Conservation (phyloP, 2,888 invertebrate species). For the Drosophila kanekoi region DNA sequence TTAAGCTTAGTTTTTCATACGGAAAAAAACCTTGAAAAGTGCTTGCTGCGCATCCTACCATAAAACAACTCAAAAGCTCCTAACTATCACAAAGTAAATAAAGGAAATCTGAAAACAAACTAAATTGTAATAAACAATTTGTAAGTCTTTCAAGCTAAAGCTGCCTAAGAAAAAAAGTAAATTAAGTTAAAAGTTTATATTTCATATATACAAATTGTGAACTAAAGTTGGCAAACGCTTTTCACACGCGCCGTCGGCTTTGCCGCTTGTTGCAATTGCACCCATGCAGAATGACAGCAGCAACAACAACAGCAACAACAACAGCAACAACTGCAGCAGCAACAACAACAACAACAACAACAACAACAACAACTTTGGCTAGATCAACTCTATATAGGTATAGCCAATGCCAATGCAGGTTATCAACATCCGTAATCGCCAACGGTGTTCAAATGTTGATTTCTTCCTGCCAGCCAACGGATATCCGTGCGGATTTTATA, state of each 20-base stretch:
- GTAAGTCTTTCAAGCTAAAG: slow-evolving; percentile 1
- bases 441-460: slow-evolving; percentile 82
- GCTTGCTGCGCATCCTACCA: slow-evolving; percentile 20
- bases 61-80: slow-evolving; percentile 42
- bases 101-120: neutral
- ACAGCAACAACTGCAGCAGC: slow-evolving; percentile 19
- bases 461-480: slow-evolving; percentile 81
- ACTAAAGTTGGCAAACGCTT: slow-evolving; percentile 23
- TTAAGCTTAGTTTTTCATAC: neutral
- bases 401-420: slow-evolving; percentile 69
- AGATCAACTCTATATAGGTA: slow-evolving; percentile 59
- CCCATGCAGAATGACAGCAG: slow-evolving; percentile 67
- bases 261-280: slow-evolving; percentile 44
- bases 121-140: no score
- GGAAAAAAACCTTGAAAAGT: neutral
- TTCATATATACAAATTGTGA: neutral
- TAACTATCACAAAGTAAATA: slow-evolving; percentile 32
- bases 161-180: neutral
- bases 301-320: slow-evolving; percentile 35
- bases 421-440: slow-evolving; percentile 77
- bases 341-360: slow-evolving; percentile 29
- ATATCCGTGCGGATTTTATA: slow-evolving; percentile 83
- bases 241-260: slow-evolving; percentile 66
- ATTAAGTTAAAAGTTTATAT: neutral
- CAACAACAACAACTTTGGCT: slow-evolving; percentile 29